Evolutionary conservation across 2,113 vertebrate genomes (phyloP).

Genomic region (Psephotus haematonotus): DNA sequence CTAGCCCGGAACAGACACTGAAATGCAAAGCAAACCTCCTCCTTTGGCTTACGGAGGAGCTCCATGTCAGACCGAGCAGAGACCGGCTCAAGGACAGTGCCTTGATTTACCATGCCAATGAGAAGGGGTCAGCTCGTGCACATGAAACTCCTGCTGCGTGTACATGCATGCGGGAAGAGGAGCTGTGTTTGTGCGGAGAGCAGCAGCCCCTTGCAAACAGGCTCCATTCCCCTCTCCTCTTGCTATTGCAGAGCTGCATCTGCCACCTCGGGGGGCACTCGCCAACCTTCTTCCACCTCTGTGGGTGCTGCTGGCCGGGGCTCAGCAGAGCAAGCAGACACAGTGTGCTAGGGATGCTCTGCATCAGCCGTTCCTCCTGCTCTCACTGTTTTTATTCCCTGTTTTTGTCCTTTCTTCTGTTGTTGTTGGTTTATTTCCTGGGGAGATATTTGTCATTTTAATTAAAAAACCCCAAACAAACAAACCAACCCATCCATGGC

Average conservation of each 20-base stretch:
- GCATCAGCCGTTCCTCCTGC: not conserved
- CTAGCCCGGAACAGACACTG: not conserved
- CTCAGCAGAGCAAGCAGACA: not conserved
- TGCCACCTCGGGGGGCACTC: not conserved
- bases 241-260: not conserved
- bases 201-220: not conserved
- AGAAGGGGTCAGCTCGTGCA: not conserved
- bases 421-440: not conserved
- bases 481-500: not conserved
- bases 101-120: not conserved
- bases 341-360: not conserved
- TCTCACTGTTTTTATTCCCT: not conserved
- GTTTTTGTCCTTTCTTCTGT: not conserved
- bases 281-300: not conserved
- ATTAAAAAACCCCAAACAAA: not conserved
- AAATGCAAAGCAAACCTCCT: not conserved
- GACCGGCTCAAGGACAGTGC: not conserved
- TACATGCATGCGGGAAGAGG: not conserved
- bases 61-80: fast-evolving
- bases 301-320: not conserved
- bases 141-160: not conserved
- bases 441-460: not conserved
- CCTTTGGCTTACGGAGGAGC: not conserved
- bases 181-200: not conserved
- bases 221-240: not conserved